Base-by-base conservation (phyloP, 2,888 invertebrate species). In the Ellobium chinense region DNA sequence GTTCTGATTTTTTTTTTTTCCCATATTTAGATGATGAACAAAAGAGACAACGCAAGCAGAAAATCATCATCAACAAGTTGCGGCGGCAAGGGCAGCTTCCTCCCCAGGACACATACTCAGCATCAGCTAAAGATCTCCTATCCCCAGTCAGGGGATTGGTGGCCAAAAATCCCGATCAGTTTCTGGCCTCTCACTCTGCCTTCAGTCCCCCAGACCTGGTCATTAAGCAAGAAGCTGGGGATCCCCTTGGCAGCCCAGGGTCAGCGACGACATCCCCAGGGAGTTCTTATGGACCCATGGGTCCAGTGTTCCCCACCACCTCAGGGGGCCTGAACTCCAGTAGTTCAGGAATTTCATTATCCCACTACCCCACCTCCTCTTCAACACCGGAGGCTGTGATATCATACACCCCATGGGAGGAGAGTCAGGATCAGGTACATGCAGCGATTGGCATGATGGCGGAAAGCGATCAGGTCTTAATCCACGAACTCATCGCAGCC, bases 11-110 rank as follows among this genome's bases (percentile, higher is more conserved):
- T n/a, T n/a, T n/a, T n/a, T n/a, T n/a, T n/a, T n/a, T n/a, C n/a
- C n/a, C n/a, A n/a, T n/a, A n/a, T n/a, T n/a, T n/a, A 91, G 91
- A 88, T 86, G 91, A 91, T 74, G 85, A 89, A 31, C 91, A 91
- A 83, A 91, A 90, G 80, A 85, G 88, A 69, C 78, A 87, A 18
- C 83, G 91, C 14, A 89, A 90, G 72, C 87, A 87, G 80, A 91
- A 91, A 82, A 91, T 91, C 72, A 88, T 91, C 31, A 88, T 88
- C 39, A 91, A 91, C 84, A 89, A 90, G 60, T 65, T 90, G 66
- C 86, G 89, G 3, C 86, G 89, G 39, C 89, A 89, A 69, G 89
- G 90, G 0, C 86, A 86, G 24, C 77, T 87, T 7, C 85, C 88
- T 21, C 86, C 86, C 2, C 87, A 88, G 68, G 89, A 88, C 68